A percentile compares a stretch with the other conserved stretches of the same genome.
These are phyloP conservation scores for Myiotriccus ornatus DNA, from an alignment of 2,797 vertebrate genomes.

Conservation along the genomic window DNA sequence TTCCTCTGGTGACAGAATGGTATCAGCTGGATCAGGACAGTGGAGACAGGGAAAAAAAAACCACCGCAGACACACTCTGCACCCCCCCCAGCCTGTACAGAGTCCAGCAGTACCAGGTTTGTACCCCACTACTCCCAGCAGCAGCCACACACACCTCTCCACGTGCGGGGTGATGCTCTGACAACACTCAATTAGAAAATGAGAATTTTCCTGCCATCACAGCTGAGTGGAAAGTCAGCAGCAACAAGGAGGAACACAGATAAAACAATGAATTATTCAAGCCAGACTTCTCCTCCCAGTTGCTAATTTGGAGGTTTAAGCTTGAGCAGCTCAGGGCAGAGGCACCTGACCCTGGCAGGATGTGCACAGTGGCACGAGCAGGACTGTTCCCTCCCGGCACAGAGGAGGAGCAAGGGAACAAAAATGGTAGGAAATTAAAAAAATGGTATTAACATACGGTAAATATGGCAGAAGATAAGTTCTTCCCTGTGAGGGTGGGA, in stretches of 20 bases:
- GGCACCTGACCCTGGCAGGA: background rate
- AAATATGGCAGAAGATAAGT: background rate
- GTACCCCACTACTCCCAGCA: background rate
- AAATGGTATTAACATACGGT: background rate
- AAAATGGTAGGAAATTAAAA: background rate
- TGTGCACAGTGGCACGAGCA: background rate
- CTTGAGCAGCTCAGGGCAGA: background rate
- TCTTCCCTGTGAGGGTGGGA: background rate
- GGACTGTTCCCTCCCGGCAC: background rate
- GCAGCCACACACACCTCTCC: background rate
- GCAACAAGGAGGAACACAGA: background rate
- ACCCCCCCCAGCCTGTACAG: background rate
- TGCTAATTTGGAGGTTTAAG: background rate
- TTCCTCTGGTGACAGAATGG: background rate
- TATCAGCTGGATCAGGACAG: background rate
- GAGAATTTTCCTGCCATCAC: background rate
- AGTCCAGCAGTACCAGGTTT: background rate
- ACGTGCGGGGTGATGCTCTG: background rate
- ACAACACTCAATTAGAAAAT: background rate
- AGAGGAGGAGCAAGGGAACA: background rate
- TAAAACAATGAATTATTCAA: constrained; percentile 26
- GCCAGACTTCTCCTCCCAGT: background rate
- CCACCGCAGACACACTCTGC: background rate
- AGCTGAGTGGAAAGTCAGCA: background rate
- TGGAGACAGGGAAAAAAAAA: accelerated